A percentile compares a stretch with the other conserved stretches of the same genome.
Evolutionary conservation across 2,113 vertebrate genomes (phyloP).

Genomic region (Zapornia atra): DNA sequence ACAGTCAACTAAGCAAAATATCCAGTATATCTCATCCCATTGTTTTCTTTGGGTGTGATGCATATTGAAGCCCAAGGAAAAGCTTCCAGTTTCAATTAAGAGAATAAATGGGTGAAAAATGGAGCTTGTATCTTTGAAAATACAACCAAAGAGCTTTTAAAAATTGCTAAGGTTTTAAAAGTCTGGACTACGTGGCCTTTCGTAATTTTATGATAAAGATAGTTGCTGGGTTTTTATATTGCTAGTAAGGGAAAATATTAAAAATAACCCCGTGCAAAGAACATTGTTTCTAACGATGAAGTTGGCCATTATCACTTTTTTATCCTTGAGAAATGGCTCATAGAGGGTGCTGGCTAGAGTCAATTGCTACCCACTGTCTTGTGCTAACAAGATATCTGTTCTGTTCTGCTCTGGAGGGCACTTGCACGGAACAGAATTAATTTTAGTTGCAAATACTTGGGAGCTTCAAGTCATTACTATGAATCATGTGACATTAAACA

Average conservation of each 20-base stretch:
- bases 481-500: conserved; percentile 53
- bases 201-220: neutral
- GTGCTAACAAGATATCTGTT: neutral
- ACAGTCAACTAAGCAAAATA: neutral
- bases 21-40: neutral
- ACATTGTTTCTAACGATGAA: neutral
- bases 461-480: conserved; percentile 29
- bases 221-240: neutral
- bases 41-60: neutral
- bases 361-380: neutral
- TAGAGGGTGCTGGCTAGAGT: neutral
- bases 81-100: neutral
- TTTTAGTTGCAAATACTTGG: conserved; percentile 57
- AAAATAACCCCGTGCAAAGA: conserved; percentile 13
- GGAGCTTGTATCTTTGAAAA: neutral
- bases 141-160: neutral
- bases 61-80: neutral
- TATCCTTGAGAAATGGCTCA: conserved; percentile 21
- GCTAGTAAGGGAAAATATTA: neutral
- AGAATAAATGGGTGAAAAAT: neutral
- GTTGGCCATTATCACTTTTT: neutral
- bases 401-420: conserved; percentile 4
- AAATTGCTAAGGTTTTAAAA: neutral
- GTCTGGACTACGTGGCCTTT: neutral
- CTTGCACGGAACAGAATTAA: conserved; percentile 52